phyloP scores from a whole-genome alignment of 2,888 invertebrate species.

The Helobdella robusta region DNA sequence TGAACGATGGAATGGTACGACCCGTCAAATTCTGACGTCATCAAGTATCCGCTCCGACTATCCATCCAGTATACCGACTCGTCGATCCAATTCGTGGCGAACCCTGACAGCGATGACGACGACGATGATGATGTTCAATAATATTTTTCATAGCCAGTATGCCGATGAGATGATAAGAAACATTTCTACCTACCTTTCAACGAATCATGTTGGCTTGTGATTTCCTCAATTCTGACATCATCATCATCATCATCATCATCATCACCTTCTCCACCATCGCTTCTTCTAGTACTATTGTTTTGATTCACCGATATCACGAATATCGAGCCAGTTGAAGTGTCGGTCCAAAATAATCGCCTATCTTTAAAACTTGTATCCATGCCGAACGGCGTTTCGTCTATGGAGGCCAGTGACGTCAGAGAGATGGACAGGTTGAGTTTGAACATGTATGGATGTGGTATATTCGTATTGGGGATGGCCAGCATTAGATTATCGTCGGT shows the following conservation, averaged over 20 bases:
- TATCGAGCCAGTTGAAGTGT: too few species aligned
- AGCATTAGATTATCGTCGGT: background rate
- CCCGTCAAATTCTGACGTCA: constrained; percentile 23
- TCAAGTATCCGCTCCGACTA: constrained; percentile 7
- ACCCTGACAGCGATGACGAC: background rate
- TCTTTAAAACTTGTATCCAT: too few species aligned
- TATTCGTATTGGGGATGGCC: background rate
- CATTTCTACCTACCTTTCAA: background rate
- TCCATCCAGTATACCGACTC: constrained; percentile 18
- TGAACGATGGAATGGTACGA: constrained; percentile 18
- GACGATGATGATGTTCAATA: background rate
- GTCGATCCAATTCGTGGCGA: constrained; percentile 25
- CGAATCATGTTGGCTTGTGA: background rate
- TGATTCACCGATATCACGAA: background rate
- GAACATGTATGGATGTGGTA: too few species aligned
- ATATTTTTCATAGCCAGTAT: background rate
- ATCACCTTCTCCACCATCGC: background rate
- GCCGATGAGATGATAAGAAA: background rate
- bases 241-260: background rate
- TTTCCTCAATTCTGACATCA: background rate
- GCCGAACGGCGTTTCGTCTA: too few species aligned
- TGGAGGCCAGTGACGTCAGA: too few species aligned
- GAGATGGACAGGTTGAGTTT: too few species aligned
- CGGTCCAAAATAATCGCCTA: too few species aligned
- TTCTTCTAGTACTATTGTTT: background rate